Percentiles rank a stretch among this genome's conserved stretches.
Conservation (phyloP, 2,888 invertebrate species). For the Drosophila putrida region DNA sequence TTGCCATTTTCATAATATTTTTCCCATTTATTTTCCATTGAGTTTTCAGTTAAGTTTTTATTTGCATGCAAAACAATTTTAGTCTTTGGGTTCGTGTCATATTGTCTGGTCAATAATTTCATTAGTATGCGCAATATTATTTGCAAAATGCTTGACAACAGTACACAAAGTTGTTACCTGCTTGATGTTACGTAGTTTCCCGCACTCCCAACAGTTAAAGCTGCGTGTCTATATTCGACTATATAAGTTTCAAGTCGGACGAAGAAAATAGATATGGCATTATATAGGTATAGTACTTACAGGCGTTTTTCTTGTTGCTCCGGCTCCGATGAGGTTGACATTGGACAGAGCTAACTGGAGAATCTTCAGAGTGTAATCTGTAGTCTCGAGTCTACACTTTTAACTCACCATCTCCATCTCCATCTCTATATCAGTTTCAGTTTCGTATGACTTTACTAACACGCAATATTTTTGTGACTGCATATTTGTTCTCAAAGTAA, state of each 20-base stretch:
- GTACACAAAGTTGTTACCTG: constrained; percentile 43
- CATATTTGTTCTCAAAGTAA: constrained; percentile 42
- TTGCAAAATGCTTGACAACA: constrained; percentile 58
- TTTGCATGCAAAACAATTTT: constrained; percentile 41
- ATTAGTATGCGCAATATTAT: constrained; percentile 64
- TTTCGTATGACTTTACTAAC: constrained; percentile 44
- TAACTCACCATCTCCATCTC: constrained; percentile 1
- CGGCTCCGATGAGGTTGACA: constrained; percentile 21
- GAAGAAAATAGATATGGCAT: constrained; percentile 42
- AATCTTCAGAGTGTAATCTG: constrained; percentile 8
- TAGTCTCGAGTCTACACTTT: constrained; percentile 8
- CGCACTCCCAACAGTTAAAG: constrained; percentile 8
- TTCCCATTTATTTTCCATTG: constrained; percentile 18
- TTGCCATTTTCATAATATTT: constrained; percentile 23
- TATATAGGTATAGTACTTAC: constrained; percentile 41
- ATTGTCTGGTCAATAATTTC: constrained; percentile 56
- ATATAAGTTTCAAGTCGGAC: constrained; percentile 4
- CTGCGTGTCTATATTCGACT: constrained; percentile 45
- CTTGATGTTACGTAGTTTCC: constrained; percentile 44
- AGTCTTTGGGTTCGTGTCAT: constrained; percentile 31
- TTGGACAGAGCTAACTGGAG: constrained; percentile 13
- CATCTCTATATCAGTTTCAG: constrained; percentile 10
- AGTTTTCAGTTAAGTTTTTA: constrained; percentile 26
- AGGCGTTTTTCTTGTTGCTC: constrained; percentile 34
- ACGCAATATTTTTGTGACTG: constrained; percentile 66